Conservation (phyloP, 2,797 vertebrate species). For the Vespertilio murinus region DNA sequence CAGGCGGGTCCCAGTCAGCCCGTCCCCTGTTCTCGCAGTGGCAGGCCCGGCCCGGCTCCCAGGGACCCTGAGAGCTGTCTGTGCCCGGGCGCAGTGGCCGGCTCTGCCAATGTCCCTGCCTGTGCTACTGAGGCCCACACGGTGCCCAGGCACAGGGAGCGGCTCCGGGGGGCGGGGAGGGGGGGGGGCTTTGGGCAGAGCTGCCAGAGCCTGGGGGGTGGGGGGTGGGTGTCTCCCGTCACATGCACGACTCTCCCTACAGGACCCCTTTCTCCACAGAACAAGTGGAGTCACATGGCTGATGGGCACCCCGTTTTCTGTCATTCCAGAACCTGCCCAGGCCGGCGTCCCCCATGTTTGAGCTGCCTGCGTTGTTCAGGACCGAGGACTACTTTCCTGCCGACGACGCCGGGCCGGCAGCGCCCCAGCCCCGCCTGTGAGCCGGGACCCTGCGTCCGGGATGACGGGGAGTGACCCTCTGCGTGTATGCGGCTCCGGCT, state of each 20-base stretch:
- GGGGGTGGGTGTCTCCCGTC: background rate
- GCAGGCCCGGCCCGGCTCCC: background rate
- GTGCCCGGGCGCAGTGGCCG: no score
- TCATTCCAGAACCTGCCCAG: constrained; percentile 72
- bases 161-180: accelerated
- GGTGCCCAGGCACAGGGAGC: background rate
- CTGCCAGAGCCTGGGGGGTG: accelerated
- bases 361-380: constrained; percentile 72
- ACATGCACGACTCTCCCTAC: background rate
- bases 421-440: background rate
- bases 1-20: background rate
- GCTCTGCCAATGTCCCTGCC: no score
- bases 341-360: background rate
- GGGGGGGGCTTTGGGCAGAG: background rate
- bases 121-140: accelerated
- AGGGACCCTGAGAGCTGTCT: background rate
- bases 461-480: background rate
- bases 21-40: background rate
- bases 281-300: background rate
- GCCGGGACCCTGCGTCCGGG: accelerated
- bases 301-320: background rate
- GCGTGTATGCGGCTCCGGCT: accelerated
- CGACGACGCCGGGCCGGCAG: background rate
- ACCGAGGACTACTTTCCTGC: constrained; percentile 73
- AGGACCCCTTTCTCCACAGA: background rate